Evolutionary conservation across 2,113 vertebrate species (phyloP).

Genomic region (Nothocercus julius): DNA sequence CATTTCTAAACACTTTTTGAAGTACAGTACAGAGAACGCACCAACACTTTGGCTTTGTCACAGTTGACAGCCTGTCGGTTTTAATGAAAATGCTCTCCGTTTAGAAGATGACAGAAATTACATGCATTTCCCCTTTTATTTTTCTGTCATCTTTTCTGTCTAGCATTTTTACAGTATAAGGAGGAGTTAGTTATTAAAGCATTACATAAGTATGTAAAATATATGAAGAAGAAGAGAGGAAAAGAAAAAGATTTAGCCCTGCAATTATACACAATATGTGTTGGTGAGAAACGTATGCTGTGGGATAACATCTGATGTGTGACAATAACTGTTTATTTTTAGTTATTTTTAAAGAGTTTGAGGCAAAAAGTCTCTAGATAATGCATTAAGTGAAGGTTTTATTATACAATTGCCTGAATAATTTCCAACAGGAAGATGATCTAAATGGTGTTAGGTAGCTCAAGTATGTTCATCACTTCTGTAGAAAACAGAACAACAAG

Average conservation of each 20-base stretch:
- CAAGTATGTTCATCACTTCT: slow-evolving; percentile 15
- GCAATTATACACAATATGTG: background rate
- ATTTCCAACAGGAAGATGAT: slow-evolving; percentile 35
- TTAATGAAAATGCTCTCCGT: slow-evolving; percentile 65
- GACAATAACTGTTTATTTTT: slow-evolving; percentile 56
- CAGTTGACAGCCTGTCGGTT: slow-evolving; percentile 69
- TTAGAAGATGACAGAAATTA: slow-evolving; percentile 60
- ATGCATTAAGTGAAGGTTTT: slow-evolving; percentile 34
- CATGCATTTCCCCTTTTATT: slow-evolving; percentile 51
- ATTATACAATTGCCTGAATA: background rate
- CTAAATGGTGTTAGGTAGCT: slow-evolving; percentile 40
- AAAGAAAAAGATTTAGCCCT: slow-evolving; percentile 38
- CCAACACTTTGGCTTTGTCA: slow-evolving; percentile 67
- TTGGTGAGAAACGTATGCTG: background rate
- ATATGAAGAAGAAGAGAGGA: slow-evolving; percentile 41
- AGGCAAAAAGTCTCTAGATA: slow-evolving; percentile 38
- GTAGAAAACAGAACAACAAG: background rate
- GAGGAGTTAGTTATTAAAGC: slow-evolving; percentile 47
- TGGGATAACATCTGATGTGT: slow-evolving; percentile 28
- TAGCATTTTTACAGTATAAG: background rate
- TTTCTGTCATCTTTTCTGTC: slow-evolving; percentile 52
- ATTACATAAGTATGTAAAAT: slow-evolving; percentile 66
- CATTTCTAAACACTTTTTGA: slow-evolving; percentile 33
- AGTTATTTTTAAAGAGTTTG: slow-evolving; percentile 2
- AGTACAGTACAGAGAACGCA: background rate